Base-by-base conservation (phyloP, 2,888 invertebrate species). In the Polymixis lichenea region DNA sequence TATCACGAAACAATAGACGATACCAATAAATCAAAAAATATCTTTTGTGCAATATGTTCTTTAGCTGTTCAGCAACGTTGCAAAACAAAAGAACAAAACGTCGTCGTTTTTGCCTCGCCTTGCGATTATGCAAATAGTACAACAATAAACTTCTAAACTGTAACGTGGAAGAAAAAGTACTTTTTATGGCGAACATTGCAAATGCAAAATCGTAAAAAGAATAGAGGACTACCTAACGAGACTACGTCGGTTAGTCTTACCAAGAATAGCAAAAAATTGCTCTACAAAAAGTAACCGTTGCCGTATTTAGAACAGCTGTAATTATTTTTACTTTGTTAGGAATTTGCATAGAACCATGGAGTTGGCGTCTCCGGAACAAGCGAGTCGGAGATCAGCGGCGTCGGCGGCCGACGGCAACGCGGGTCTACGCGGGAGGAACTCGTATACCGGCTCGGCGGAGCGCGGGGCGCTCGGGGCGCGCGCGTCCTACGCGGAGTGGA, bases 361-460 rank as follows among this genome's bases (percentile, higher is more conserved):
- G 80, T 51, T 15, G 64, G 43, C 80, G 77, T 82, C 78, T 84
- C 62, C 78, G 75, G 62, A 78, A 69, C 76, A 74, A 86, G 82
- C 85, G 87, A 87, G 85, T 82, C 73, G 75, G 73, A 77, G 83
- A 84, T 74, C 83, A 82, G 80, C 80, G 86, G 80, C 82, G 80
- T 86, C 86, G 89, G 89, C 89, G 89, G 88, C 89, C 88, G 87
- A 81, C 91, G 85, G 88, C 89, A 87, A 89, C 93, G 93, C 93
- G 92, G 91, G 94, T 95, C 96, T 96, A 96, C 96, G 93, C 93
- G 91, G 97, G 97, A 98, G 98, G 98, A 98, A 98, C 98, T 98
- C 97, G 97, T 97, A 98, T 98, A 98, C 98, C 98, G 97, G 96
- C 96, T 96, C 96, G 92, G 94, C 93, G 89, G 90, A 90, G 92